Conservation (phyloP, 1,140 invertebrate genomes). For the Drosophila micromelanica region DNA sequence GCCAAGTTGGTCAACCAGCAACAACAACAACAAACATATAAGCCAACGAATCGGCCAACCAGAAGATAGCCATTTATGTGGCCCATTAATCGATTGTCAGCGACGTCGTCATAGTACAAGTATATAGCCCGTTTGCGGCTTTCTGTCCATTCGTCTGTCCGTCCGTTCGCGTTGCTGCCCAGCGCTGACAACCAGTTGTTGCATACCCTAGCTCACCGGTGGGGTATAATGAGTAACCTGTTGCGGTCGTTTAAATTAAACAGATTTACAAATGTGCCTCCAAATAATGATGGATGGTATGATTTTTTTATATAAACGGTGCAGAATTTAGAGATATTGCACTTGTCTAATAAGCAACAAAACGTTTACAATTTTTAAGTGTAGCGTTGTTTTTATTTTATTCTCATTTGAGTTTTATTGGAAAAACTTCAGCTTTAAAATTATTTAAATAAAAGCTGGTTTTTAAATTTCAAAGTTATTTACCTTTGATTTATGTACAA, state of each 20-base stretch:
- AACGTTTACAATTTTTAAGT: too few species aligned
- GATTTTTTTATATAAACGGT: too few species aligned
- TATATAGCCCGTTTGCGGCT: conserved; percentile 1
- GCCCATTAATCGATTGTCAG: conserved; percentile 82
- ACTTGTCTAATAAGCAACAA: too few species aligned
- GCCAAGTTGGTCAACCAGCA: conserved; percentile 36
- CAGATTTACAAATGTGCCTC: too few species aligned
- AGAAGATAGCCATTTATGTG: conserved; percentile 82
- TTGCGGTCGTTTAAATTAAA: background rate
- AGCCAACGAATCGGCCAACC: conserved; percentile 41
- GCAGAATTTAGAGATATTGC: too few species aligned
- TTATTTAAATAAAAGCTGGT: too few species aligned
- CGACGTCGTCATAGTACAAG: conserved; percentile 65
- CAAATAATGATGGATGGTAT: too few species aligned
- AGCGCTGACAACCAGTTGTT: conserved; percentile 66
- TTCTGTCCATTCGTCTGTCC: conserved; percentile 1
- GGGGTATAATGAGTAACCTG: background rate
- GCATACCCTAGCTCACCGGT: conserved; percentile 13
- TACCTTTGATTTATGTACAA: too few species aligned
- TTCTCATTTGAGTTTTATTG: too few species aligned
- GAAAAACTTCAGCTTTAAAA: too few species aligned
- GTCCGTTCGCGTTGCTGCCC: conserved; percentile 17
- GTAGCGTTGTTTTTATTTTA: too few species aligned
- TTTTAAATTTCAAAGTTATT: too few species aligned
- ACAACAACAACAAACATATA: conserved; percentile 1